Conservation (phyloP, 2,888 invertebrate genomes). For the Tachina lurida region DNA sequence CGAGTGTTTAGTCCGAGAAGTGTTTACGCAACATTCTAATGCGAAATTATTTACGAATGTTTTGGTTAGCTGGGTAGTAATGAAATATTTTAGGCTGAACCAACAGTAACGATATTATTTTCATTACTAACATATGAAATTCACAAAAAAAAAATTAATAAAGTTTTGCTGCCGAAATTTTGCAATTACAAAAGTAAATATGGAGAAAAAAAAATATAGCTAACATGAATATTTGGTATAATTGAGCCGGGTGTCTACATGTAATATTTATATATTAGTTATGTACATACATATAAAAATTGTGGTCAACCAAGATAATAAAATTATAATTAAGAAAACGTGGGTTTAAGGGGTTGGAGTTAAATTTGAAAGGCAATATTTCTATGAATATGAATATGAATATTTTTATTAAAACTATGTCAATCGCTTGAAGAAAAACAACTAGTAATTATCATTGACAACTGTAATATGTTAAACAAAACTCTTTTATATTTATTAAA, state of each 20-base stretch:
- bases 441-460: too few species aligned
- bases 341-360: conserved; percentile 14
- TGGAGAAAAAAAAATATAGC: neutral
- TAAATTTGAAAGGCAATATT: neutral
- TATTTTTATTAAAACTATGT: neutral
- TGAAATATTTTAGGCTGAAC: conserved; percentile 17
- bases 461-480: too few species aligned
- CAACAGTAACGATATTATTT: conserved; percentile 17
- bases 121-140: conserved; percentile 8
- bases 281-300: neutral
- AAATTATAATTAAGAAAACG: conserved; percentile 12
- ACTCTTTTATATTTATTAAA: too few species aligned
- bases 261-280: neutral
- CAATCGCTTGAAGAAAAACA: neutral
- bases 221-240: conserved; percentile 11
- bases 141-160: conserved; percentile 17
- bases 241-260: neutral
- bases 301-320: neutral
- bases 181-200: neutral
- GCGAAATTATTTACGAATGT: too few species aligned
- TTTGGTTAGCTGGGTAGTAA: neutral
- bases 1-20: too few species aligned
- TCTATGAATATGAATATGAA: neutral
- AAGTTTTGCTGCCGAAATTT: neutral
- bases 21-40: too few species aligned